Evolutionary conservation across 2,797 vertebrate genomes (phyloP).

Genomic region (Mus minutoides): DNA sequence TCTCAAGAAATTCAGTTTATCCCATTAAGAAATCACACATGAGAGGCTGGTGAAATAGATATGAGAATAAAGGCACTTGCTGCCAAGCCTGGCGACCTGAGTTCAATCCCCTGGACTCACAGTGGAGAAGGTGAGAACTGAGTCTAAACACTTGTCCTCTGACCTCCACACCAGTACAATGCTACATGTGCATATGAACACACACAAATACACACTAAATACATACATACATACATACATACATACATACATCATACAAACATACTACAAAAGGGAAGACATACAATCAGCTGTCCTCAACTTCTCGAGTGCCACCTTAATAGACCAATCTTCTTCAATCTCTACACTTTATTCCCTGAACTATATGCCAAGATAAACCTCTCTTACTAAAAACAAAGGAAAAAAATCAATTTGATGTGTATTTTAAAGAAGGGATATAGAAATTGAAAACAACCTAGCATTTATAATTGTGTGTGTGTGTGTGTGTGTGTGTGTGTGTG

Average conservation of each 20-base stretch:
- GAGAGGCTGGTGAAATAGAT: neutral
- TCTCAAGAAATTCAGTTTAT: neutral
- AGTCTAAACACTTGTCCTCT: neutral
- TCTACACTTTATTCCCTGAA: neutral
- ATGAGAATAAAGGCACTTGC: neutral
- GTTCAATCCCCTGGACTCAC: neutral
- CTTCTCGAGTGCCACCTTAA: too few relatives aligned
- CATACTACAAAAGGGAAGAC: neutral
- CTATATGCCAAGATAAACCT: neutral
- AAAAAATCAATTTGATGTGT: neutral
- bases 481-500: neutral
- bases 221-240: neutral
- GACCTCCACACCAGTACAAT: neutral
- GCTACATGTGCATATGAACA: neutral
- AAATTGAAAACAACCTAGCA: slow-evolving; percentile 32
- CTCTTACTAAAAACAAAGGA: neutral
- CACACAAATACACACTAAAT: neutral
- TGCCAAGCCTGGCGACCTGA: neutral
- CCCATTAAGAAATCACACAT: neutral
- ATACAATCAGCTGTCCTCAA: neutral
- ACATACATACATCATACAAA: neutral
- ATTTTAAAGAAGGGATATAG: slow-evolving; percentile 14
- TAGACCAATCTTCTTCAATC: neutral
- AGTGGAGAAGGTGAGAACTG: neutral
- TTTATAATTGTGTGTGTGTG: neutral